Evolutionary conservation across 2,113 vertebrate genomes (phyloP), one percentile per base, ranked within the genome.

Genomic region (Sorex fumeus): DNA sequence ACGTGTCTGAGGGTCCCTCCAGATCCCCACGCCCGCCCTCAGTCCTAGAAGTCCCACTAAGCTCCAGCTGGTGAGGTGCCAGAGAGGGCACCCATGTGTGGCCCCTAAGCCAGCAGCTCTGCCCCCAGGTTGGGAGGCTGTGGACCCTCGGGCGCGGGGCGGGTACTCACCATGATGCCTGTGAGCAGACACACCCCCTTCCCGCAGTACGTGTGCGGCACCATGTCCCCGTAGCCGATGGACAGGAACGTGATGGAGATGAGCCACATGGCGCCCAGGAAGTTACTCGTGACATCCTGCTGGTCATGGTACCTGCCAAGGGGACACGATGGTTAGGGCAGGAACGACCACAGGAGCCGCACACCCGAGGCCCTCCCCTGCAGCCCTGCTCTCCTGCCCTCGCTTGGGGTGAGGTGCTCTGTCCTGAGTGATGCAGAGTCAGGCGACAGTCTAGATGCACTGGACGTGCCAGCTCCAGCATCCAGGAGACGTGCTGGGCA

Each of bases 161-260:
- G 1, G 67, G 88, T 94, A 95, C 98, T 98, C 97, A 99, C 99
- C 99, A 99, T 99, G 97, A 99, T 99, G 96, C 99, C 99, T 0
- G 99, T 99, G 94, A 99, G 98, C n/a, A 99, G 98, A 88, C 99
- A 99, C 81, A 99, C 99, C 18, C 99, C 99, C 96, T 99, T 99
- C 94, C 99, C 99, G 75, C 99, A 99, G 98, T 99, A 99, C 11
- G 99, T 99, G 97, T 99, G 99, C 5, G 99, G 99, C 47, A 99
- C 99, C 99, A 99, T 99, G 96, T 99, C 99, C 18, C 99, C 99
- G 0, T 99, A 99, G 86, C 99, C 99, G 0, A 99, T 99, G 98
- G 99, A 99, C 79, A 99, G 98, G 97, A 99, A 99, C 12, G 99
- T 99, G 98, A 99, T 99, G 97, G 99, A 99, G 97, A 99, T 99